phyloP scores from a whole-genome alignment of 1,140 invertebrate genomes.

The Bombus cullumanus region DNA sequence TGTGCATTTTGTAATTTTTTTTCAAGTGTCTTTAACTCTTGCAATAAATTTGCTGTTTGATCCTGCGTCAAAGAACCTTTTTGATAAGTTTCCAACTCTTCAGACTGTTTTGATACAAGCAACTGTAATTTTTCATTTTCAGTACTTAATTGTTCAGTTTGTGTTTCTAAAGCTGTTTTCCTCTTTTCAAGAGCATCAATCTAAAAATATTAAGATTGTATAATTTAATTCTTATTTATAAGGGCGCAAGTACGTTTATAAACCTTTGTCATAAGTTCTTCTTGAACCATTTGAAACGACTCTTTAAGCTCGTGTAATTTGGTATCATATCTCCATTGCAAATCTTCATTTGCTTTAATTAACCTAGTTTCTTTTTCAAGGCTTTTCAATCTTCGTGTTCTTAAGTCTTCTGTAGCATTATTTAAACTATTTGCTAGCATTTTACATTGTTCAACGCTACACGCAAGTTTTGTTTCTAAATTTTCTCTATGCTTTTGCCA shows the following conservation, averaged over 20 bases:
- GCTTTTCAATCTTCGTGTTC: slow-evolving; percentile 75
- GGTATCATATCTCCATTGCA: slow-evolving; percentile 77
- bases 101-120: slow-evolving; percentile 74
- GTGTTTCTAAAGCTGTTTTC: slow-evolving; percentile 72
- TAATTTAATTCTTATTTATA: neutral
- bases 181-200: slow-evolving; percentile 72
- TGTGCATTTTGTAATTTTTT: slow-evolving; percentile 83
- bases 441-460: slow-evolving; percentile 79
- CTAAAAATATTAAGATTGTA: slow-evolving; percentile 58
- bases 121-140: slow-evolving; percentile 79
- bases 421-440: slow-evolving; percentile 77
- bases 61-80: slow-evolving; percentile 79
- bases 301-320: slow-evolving; percentile 78
- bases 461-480: slow-evolving; percentile 77
- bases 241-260: neutral
- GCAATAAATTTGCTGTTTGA: slow-evolving; percentile 80
- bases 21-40: slow-evolving; percentile 83
- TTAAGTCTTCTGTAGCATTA: slow-evolving; percentile 77
- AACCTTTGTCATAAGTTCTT: slow-evolving; percentile 76
- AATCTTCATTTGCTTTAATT: slow-evolving; percentile 77
- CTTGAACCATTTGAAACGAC: slow-evolving; percentile 75
- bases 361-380: slow-evolving; percentile 78
- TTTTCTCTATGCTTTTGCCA: slow-evolving; percentile 78
- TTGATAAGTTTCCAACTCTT: slow-evolving; percentile 76
- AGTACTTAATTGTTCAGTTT: slow-evolving; percentile 73